A percentile compares a stretch with the other conserved stretches of the same genome.
Conservation (phyloP, 2,888 invertebrate genomes). For the Phrixothrix hirtus region DNA sequence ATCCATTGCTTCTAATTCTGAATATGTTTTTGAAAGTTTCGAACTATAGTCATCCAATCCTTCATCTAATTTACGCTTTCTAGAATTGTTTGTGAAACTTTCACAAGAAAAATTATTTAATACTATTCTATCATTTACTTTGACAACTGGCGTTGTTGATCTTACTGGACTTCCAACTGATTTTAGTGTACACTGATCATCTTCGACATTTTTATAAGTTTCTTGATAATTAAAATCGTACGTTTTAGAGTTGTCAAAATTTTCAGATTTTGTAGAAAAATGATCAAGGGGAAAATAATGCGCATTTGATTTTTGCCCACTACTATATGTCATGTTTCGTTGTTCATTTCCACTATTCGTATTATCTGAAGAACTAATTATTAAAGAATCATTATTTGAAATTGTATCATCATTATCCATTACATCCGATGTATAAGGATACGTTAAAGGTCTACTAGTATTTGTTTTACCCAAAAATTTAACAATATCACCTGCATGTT, state of each 20-base stretch:
- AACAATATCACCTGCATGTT: constrained; percentile 39
- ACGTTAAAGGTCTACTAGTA: constrained; percentile 68
- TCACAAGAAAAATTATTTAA: constrained; percentile 12
- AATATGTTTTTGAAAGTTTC: constrained; percentile 41
- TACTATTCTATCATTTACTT: constrained; percentile 41
- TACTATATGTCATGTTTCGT: constrained; percentile 7
- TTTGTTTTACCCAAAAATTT: constrained; percentile 54
- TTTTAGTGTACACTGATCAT: constrained; percentile 6
- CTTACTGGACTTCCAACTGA: background rate
- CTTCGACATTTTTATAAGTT: constrained; percentile 7
- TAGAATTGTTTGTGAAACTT: constrained; percentile 17
- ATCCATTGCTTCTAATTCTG: constrained; percentile 52
- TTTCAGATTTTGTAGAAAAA: constrained; percentile 6
- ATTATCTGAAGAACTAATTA: background rate
- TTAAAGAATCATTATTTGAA: constrained; percentile 2
- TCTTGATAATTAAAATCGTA: constrained; percentile 17
- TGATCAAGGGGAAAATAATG: constrained; percentile 10
- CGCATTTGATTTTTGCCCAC: constrained; percentile 11
- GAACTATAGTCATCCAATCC: constrained; percentile 24
- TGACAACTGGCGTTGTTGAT: constrained; percentile 9
- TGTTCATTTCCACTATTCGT: constrained; percentile 3
- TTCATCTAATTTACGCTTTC: constrained; percentile 27
- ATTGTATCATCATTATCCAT: constrained; percentile 6
- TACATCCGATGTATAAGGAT: constrained; percentile 61
- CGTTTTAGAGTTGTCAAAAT: constrained; percentile 8